Percentiles rank a stretch among this genome's conserved stretches.
Evolutionary conservation across 2,797 vertebrate genomes (phyloP).

Genomic region (Coregonus suidteri): DNA sequence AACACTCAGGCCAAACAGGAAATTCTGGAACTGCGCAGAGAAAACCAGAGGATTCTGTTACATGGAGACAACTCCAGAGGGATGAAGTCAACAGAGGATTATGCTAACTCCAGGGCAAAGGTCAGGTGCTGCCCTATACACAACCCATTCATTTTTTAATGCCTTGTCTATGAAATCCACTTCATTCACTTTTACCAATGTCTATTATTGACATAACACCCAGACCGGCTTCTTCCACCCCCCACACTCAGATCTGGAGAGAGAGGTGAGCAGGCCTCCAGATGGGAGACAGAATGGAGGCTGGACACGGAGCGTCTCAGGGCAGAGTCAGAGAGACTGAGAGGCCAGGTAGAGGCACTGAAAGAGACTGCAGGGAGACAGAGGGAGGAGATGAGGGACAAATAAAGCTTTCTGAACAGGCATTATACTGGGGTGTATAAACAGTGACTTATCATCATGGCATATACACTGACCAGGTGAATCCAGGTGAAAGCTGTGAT

Average conservation of each 20-base stretch:
- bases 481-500: too few species aligned
- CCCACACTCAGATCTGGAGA: constrained; percentile 39
- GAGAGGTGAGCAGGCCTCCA: constrained; percentile 36
- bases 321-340: too few species aligned
- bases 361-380: too few species aligned
- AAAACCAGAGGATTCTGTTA: constrained; percentile 64
- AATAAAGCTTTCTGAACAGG: too few species aligned
- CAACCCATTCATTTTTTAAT: not conserved
- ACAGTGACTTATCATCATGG: not conserved
- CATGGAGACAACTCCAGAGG: constrained; percentile 41
- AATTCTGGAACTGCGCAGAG: constrained; percentile 62
- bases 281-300: too few species aligned
- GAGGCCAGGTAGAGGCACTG: too few species aligned
- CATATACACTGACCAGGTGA: not conserved
- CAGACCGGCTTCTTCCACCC: not conserved
- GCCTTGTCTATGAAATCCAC: too few species aligned
- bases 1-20: constrained; percentile 64
- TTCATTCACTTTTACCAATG: not conserved
- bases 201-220: not conserved
- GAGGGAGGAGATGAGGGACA: too few species aligned
- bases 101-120: constrained; percentile 37
- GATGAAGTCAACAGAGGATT: constrained; percentile 29
- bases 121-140: constrained; percentile 40
- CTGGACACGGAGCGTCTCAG: too few species aligned
- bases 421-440: too few species aligned